Conservation (phyloP, 1,140 invertebrate species). For the Drosophila subpulchrella region DNA sequence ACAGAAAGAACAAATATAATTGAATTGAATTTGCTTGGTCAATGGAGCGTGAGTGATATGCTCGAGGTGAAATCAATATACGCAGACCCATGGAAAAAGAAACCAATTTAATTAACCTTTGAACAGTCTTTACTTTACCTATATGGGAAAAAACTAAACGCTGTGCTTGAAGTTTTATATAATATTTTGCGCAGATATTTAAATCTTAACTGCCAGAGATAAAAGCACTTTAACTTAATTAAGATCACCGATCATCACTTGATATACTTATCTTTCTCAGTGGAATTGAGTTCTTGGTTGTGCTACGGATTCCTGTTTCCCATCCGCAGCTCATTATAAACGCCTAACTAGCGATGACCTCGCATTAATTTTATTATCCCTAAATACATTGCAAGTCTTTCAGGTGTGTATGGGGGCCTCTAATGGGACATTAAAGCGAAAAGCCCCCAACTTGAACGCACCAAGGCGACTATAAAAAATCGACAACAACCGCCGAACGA, state of each 20-base stretch:
- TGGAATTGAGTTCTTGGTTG: constrained; percentile 6
- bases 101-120: not conserved
- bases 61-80: constrained; percentile 21
- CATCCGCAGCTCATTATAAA: constrained; percentile 25
- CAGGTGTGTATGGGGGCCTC: constrained; percentile 29
- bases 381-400: constrained; percentile 41
- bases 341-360: constrained; percentile 33
- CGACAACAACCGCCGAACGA: constrained; percentile 34
- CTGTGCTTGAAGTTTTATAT: no score
- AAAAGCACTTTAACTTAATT: not conserved
- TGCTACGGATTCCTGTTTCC: not conserved
- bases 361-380: constrained; percentile 53
- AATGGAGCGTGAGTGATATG: constrained; percentile 47
- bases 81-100: not conserved
- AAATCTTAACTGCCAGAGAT: not conserved
- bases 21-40: constrained; percentile 48
- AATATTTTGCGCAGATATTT: not conserved
- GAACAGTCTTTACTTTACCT: not conserved
- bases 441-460: constrained; percentile 50
- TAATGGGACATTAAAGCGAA: constrained; percentile 65
- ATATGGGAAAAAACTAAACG: not conserved
- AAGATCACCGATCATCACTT: not conserved
- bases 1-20: constrained; percentile 42
- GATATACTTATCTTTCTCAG: not conserved
- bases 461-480: constrained; percentile 62